Percentiles rank a stretch among this genome's conserved stretches.
Evolutionary conservation across 92 coral and sea anemone species (phyloP).

Genomic region (Montipora capitata): DNA sequence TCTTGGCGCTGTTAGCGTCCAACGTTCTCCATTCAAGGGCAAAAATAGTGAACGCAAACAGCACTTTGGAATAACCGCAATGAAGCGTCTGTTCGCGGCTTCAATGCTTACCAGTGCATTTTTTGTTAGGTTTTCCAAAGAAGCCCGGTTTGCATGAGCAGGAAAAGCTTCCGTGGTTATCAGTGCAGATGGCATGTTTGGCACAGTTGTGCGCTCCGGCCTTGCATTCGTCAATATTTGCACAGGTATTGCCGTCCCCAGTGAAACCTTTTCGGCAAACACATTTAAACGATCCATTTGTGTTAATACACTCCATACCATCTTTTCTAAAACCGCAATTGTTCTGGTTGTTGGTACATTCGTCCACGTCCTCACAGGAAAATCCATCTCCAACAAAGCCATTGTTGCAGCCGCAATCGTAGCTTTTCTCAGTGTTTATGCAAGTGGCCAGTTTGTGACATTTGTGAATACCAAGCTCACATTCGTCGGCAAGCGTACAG

Average conservation of each 20-base stretch:
- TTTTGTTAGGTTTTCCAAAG: background rate
- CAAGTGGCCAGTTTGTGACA: conserved; percentile 41
- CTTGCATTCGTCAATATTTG: conserved; percentile 37
- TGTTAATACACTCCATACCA: conserved; percentile 13
- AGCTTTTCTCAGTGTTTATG: conserved; percentile 20
- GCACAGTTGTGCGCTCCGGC: conserved; percentile 17
- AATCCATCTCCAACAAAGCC: conserved; percentile 44
- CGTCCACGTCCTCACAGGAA: conserved; percentile 23
- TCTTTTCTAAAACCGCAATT: background rate
- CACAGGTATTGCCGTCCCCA: conserved; percentile 27
- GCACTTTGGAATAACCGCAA: too few relatives aligned
- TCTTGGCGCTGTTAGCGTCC: too few relatives aligned
- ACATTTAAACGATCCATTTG: conserved; percentile 26
- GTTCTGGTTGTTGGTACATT: background rate
- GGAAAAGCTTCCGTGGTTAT: background rate
- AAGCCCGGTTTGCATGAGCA: conserved; percentile 32
- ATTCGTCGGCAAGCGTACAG: conserved; percentile 33
- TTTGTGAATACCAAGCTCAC: conserved; percentile 24
- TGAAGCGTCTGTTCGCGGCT: background rate
- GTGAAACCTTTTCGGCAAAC: conserved; percentile 16
- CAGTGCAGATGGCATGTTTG: conserved; percentile 25
- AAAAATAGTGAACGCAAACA: too few relatives aligned
- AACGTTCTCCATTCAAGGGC: too few relatives aligned
- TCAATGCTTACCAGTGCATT: conserved; percentile 10
- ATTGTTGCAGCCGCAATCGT: conserved; percentile 29